These are phyloP conservation scores for Hirtodrosophila confusa DNA, from an alignment of 2,888 invertebrate genomes.

Conservation along the genomic window DNA sequence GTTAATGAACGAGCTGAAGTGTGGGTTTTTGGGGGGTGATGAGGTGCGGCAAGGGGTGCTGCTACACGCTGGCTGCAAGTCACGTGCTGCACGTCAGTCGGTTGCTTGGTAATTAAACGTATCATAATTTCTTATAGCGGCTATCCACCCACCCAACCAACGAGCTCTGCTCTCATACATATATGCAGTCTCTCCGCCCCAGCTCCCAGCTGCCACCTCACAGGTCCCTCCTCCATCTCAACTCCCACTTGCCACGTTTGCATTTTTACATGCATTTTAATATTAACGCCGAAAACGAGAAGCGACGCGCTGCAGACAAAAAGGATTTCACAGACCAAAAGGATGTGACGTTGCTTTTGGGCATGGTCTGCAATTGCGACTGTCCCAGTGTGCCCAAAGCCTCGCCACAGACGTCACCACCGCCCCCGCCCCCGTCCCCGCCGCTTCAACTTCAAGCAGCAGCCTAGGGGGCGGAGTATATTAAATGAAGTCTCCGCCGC, in stretches of 20 bases:
- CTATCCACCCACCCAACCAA: conserved; percentile 1
- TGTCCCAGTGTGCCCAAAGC: conserved; percentile 31
- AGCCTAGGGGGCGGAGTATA: conserved; percentile 57
- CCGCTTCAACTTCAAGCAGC: background rate
- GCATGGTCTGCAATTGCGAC: conserved; percentile 70
- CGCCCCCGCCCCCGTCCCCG: background rate
- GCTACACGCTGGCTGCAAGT: conserved; percentile 50
- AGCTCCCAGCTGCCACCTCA: background rate
- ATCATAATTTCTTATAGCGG: conserved; percentile 71
- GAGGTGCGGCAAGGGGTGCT: background rate
- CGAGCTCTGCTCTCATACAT: conserved; percentile 10
- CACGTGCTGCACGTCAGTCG: conserved; percentile 70
- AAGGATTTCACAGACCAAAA: conserved; percentile 70
- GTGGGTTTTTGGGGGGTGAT: conserved; percentile 17
- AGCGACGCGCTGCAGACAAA: conserved; percentile 67
- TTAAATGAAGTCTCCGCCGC: conserved; percentile 73
- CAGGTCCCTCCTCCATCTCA: background rate
- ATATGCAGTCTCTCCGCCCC: conserved; percentile 15
- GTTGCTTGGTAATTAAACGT: conserved; percentile 72
- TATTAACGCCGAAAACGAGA: conserved; percentile 71
- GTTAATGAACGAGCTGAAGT: conserved; percentile 78
- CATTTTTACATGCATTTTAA: conserved; percentile 77
- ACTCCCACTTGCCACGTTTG: conserved; percentile 48
- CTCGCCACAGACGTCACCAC: no score
- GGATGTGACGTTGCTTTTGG: conserved; percentile 75